These are phyloP conservation scores for Tyria jacobaeae DNA, from an alignment of 2,888 invertebrate genomes.

Conservation along the genomic window DNA sequence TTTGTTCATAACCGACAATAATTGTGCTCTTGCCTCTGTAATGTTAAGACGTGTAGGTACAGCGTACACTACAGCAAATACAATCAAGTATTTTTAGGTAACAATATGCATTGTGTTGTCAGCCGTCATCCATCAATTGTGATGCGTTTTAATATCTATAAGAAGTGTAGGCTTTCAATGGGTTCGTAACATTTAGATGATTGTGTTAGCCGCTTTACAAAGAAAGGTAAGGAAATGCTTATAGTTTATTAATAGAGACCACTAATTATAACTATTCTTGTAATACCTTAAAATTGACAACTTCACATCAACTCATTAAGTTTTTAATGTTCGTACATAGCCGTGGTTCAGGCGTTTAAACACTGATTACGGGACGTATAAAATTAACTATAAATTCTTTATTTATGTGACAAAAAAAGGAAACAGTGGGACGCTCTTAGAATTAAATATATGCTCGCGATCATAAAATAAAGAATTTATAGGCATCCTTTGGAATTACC, in stretches of 20 bases:
- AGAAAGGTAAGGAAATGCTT: conserved; percentile 64
- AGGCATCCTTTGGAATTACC: conserved; percentile 84
- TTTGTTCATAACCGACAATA: conserved; percentile 70
- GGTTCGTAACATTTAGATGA: conserved; percentile 46
- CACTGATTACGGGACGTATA: conserved; percentile 71
- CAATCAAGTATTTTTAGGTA: conserved; percentile 62
- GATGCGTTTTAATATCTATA: conserved; percentile 67
- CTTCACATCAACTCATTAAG: conserved; percentile 67
- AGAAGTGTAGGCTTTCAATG: conserved; percentile 66
- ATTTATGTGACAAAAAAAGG: conserved; percentile 81
- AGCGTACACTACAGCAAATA: conserved; percentile 48
- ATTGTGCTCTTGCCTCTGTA: conserved; percentile 62
- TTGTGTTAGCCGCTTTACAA: conserved; percentile 65
- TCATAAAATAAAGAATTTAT: conserved; percentile 86
- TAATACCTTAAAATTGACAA: conserved; percentile 56
- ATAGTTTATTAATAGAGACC: conserved; percentile 56
- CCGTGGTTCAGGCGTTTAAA: conserved; percentile 64
- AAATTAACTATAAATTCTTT: conserved; percentile 77
- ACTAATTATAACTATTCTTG: conserved; percentile 51
- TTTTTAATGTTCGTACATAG: conserved; percentile 60
- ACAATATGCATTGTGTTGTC: conserved; percentile 67
- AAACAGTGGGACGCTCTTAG: conserved; percentile 79
- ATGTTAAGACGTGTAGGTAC: conserved; percentile 52
- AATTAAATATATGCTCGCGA: conserved; percentile 83
- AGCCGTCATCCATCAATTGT: conserved; percentile 68